Evolutionary conservation across 2,113 vertebrate species (phyloP).

Genomic region (Chaetops frenatus): DNA sequence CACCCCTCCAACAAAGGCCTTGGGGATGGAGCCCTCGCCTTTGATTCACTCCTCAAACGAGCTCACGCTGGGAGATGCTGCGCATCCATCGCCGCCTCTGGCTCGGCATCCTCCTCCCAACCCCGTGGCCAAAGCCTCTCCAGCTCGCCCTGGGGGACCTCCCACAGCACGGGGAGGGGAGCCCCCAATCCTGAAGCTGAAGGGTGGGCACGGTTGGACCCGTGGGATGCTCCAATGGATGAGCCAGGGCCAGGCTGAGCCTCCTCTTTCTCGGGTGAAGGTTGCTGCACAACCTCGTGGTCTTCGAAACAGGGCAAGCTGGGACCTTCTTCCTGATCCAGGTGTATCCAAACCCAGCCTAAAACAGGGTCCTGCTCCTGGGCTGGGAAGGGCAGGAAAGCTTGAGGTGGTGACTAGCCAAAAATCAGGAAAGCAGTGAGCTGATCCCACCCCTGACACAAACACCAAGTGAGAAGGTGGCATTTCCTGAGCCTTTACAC

Average conservation of each 20-base stretch:
- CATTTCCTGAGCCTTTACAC: not conserved
- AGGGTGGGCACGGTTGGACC: not conserved
- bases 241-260: not conserved
- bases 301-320: not conserved
- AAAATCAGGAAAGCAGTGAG: not conserved
- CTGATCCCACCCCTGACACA: not conserved
- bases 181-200: not conserved
- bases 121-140: not conserved
- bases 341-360: not conserved
- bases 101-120: not conserved
- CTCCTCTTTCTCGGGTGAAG: not conserved
- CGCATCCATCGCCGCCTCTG: not conserved
- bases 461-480: not conserved
- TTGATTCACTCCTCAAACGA: not conserved
- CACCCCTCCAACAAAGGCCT: not conserved
- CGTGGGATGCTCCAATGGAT: rapidly evolving
- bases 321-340: not conserved
- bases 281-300: not conserved
- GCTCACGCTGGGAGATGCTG: not conserved
- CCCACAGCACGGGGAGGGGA: not conserved
- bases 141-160: rapidly evolving
- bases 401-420: not conserved
- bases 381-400: not conserved
- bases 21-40: not conserved
- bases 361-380: not conserved